Conservation (phyloP, 2,888 invertebrate genomes). For the Petrolisthes manimaculis region DNA sequence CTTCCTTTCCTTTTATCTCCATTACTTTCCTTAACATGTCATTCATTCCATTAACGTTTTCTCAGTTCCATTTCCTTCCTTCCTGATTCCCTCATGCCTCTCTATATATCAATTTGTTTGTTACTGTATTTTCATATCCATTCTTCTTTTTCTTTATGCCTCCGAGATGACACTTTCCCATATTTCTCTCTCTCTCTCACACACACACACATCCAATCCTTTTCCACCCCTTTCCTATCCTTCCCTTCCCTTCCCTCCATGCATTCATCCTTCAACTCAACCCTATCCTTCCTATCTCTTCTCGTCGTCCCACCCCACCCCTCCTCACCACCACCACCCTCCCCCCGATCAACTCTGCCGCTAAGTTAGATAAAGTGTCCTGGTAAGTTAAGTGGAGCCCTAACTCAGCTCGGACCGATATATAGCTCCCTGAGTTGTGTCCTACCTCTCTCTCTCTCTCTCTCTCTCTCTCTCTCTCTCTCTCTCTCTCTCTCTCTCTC, state of each 20-base stretch:
- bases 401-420: constrained; percentile 34
- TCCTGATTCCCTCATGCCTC: not conserved
- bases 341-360: constrained; percentile 30
- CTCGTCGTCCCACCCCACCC: not conserved
- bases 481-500: constrained; percentile 22
- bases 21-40: not conserved
- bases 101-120: not conserved
- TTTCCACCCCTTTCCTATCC: not conserved
- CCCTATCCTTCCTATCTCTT: not conserved
- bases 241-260: not conserved
- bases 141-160: not conserved
- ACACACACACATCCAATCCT: not conserved
- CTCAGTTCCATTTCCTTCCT: not conserved
- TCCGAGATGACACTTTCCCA: not conserved
- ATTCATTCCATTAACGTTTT: not conserved
- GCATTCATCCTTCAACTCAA: not conserved
- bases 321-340: constrained; percentile 24
- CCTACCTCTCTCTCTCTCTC: not conserved
- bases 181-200: not conserved
- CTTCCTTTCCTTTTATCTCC: not conserved
- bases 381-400: constrained; percentile 39
- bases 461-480: not conserved
- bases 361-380: constrained; percentile 47
- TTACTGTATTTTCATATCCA: not conserved
- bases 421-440: constrained; percentile 31